phyloP scores from a whole-genome alignment of 2,888 invertebrate genomes.

The Brachylomia viminalis region DNA sequence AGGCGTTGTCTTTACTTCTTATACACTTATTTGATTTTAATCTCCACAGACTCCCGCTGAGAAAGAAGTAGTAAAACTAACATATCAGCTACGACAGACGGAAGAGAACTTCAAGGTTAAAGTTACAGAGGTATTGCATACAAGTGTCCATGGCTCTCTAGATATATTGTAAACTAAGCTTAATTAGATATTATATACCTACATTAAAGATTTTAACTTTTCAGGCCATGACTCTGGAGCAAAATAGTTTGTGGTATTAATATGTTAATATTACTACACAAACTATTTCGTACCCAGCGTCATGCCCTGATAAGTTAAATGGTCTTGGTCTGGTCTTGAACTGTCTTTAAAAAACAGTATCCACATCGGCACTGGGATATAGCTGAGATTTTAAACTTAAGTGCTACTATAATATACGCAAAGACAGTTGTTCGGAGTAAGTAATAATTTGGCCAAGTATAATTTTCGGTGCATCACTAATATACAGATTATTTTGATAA shows the following conservation, averaged over 20 bases:
- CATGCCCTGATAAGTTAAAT: neutral
- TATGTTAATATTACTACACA: no score
- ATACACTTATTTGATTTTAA: neutral
- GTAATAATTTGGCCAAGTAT: constrained; percentile 1
- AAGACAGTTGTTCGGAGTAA: constrained; percentile 32
- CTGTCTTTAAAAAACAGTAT: neutral
- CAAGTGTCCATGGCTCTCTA: neutral
- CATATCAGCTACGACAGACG: constrained; percentile 91
- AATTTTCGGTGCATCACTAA: no score
- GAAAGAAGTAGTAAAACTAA: constrained; percentile 90
- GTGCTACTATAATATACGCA: constrained; percentile 15
- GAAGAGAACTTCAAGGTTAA: constrained; percentile 93
- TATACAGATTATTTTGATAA: no score
- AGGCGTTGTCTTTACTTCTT: neutral
- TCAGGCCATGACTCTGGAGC: no score
- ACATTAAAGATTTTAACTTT: no score
- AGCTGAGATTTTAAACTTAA: neutral
- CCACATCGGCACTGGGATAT: neutral
- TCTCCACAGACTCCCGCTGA: constrained; percentile 85
- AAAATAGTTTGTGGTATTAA: no score
- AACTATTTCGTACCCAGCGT: neutral
- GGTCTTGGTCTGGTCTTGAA: neutral
- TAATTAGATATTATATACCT: neutral
- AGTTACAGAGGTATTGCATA: constrained; percentile 90
- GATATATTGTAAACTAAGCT: neutral